Percentiles rank a stretch among this genome's conserved stretches.
These are phyloP conservation scores for Scomber scombrus DNA, from an alignment of 2,113 vertebrate species.

Conservation along the genomic window DNA sequence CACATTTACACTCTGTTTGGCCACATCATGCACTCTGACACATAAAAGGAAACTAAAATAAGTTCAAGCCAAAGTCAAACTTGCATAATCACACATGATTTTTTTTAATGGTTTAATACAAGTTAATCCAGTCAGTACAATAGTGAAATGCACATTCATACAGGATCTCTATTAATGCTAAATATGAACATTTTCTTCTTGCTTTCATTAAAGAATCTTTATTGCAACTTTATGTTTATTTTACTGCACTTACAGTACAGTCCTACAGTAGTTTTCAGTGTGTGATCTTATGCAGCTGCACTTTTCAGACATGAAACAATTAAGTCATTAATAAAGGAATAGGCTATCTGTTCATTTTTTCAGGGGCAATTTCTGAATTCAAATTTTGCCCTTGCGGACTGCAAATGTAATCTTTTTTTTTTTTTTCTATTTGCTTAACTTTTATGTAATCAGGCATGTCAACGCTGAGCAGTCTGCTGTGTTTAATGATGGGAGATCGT, in stretches of 20 bases:
- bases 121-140: too few relatives aligned
- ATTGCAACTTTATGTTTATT: neutral
- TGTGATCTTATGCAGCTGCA: neutral
- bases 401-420: neutral
- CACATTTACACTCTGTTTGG: conserved; percentile 12
- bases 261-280: neutral
- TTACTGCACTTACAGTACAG: neutral
- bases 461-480: neutral
- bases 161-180: too few relatives aligned
- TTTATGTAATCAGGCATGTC: conserved; percentile 1
- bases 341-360: conserved; percentile 29
- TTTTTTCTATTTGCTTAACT: conserved; percentile 21
- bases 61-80: neutral
- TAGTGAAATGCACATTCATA: too few relatives aligned
- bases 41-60: neutral
- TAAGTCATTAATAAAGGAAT: neutral
- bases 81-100: neutral
- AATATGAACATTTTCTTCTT: too few relatives aligned
- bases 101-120: neutral
- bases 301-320: neutral
- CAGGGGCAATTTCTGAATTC: conserved; percentile 11
- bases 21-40: conserved; percentile 6
- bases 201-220: too few relatives aligned
- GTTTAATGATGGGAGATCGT: neutral
- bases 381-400: conserved; percentile 14